A percentile compares a stretch with the other conserved stretches of the same genome.
Evolutionary conservation across 2,797 vertebrate species (phyloP).

Genomic region (Scleropages formosus): DNA sequence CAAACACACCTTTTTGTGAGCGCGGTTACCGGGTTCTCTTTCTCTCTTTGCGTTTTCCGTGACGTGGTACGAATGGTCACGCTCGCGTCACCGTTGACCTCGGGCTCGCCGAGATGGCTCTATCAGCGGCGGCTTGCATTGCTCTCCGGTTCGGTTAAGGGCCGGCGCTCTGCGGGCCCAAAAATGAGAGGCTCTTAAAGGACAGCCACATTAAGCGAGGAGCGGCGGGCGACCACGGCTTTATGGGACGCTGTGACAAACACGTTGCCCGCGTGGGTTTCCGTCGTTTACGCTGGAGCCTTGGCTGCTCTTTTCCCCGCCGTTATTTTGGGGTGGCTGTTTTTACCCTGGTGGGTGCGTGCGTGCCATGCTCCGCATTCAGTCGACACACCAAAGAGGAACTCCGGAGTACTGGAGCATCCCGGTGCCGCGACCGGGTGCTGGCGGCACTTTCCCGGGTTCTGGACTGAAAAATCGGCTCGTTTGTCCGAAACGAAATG

Average conservation of each 20-base stretch:
- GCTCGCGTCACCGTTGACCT: too few species aligned
- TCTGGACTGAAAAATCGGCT: too few species aligned
- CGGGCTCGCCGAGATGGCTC: not conserved
- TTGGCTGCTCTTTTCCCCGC: conserved; percentile 40
- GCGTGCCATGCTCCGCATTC: conserved; percentile 54
- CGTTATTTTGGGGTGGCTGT: conserved; percentile 53
- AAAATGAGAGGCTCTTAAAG: not conserved
- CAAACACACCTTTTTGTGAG: too few species aligned
- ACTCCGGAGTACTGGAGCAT: not conserved
- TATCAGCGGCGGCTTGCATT: not conserved
- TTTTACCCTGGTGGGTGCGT: conserved; percentile 57
- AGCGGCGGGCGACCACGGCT: conserved; percentile 23
- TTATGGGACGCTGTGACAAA: conserved; percentile 44
- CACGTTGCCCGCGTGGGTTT: conserved; percentile 15
- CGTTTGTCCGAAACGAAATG: not conserved
- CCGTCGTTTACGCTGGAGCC: conserved; percentile 11
- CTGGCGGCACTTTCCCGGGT: not conserved
- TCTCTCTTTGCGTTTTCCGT: too few species aligned
- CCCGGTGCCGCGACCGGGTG: not conserved
- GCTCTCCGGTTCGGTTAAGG: too few species aligned
- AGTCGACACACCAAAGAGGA: conserved; percentile 40
- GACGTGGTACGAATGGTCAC: too few species aligned
- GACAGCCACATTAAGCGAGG: not conserved
- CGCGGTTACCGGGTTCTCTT: too few species aligned
- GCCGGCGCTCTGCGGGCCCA: not conserved